A percentile compares a stretch with the other conserved stretches of the same genome.
Conservation (phyloP, 2,888 invertebrate genomes). For the Xestia c-nigrum region DNA sequence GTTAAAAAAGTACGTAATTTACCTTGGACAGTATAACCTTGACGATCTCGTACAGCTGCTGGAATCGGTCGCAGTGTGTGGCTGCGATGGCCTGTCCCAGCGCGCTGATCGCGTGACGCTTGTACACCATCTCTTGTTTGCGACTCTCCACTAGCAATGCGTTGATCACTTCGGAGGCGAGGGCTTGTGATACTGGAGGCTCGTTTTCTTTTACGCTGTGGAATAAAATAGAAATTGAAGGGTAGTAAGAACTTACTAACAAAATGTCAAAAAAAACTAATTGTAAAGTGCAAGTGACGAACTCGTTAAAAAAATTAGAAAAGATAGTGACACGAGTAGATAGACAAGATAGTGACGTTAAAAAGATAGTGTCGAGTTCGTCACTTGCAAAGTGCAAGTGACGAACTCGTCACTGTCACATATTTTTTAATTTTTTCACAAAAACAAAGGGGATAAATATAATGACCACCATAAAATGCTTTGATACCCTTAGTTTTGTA, state of each 20-base stretch:
- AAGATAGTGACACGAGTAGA: no score
- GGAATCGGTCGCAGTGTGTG: conserved; percentile 94
- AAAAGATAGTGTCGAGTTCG: no score
- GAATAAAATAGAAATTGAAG: neutral
- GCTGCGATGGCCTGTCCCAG: conserved; percentile 94
- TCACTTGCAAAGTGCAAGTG: no score
- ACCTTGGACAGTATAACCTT: conserved; percentile 93
- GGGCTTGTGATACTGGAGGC: conserved; percentile 75
- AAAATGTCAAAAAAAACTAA: no score
- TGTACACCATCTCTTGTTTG: conserved; percentile 95
- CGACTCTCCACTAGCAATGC: conserved; percentile 94
- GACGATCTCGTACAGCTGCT: conserved; percentile 94
- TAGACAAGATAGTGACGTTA: no score
- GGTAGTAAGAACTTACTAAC: neutral
- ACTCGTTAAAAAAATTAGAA: no score
- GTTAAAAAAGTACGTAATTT: neutral
- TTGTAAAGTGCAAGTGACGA: no score
- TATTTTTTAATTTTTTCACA: no score
- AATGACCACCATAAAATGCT: no score
- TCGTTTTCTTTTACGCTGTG: conserved; percentile 82
- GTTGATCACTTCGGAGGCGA: conserved; percentile 90
- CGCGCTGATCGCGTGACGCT: conserved; percentile 93
- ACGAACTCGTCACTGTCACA: no score
- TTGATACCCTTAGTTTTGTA: no score
- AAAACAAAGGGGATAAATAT: no score